A percentile compares a stretch with the other conserved stretches of the same genome.
These are phyloP conservation scores for Leptinotarsa tumamoca DNA, from an alignment of 2,888 invertebrate genomes.

Conservation along the genomic window DNA sequence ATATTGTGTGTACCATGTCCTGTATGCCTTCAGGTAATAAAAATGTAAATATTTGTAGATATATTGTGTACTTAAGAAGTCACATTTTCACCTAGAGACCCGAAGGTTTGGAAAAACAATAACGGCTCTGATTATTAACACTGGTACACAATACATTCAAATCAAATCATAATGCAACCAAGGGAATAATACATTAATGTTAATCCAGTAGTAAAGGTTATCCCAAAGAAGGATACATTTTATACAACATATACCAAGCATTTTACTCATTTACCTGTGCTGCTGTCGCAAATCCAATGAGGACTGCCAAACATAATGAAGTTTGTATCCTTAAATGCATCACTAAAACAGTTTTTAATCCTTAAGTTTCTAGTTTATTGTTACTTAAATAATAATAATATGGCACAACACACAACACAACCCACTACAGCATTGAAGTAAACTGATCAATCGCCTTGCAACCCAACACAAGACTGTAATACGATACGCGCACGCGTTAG, in stretches of 20 bases:
- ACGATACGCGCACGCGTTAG: neutral
- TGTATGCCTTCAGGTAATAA: conserved; percentile 20
- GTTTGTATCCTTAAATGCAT: conserved; percentile 84
- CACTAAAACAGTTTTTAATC: conserved; percentile 68
- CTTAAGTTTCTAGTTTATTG: conserved; percentile 59
- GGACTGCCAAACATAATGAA: conserved; percentile 79
- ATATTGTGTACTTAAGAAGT: conserved; percentile 8
- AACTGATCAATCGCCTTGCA: conserved; percentile 62
- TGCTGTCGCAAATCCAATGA: conserved; percentile 80
- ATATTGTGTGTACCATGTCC: neutral
- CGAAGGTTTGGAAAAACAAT: neutral
- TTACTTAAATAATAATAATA: conserved; percentile 61
- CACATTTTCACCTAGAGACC: conserved; percentile 9
- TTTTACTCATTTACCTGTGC: conserved; percentile 71
- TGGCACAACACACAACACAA: conserved; percentile 64
- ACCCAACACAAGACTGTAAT: conserved; percentile 9
- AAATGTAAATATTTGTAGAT: conserved; percentile 29
- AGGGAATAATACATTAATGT: conserved; percentile 19
- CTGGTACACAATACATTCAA: neutral
- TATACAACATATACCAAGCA: conserved; percentile 22
- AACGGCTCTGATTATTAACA: neutral
- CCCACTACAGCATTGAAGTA: conserved; percentile 62
- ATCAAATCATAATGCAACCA: conserved; percentile 11
- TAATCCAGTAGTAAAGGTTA: conserved; percentile 29
- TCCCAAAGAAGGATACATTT: conserved; percentile 28